Evolutionary conservation across 2,113 vertebrate species (phyloP).

Genomic region (Rhinoderma darwinii): DNA sequence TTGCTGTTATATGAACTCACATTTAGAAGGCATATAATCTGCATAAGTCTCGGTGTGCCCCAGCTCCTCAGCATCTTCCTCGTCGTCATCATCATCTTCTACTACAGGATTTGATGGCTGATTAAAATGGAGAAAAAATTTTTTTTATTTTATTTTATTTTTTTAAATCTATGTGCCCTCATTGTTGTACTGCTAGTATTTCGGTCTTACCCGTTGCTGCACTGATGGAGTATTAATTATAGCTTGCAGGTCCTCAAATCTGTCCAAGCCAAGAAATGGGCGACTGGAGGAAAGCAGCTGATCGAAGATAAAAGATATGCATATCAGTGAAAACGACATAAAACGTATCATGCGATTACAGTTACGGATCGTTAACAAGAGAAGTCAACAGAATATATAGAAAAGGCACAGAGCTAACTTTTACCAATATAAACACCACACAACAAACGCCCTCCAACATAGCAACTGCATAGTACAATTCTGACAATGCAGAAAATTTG

Average conservation of each 20-base stretch:
- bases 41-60: conserved; percentile 96
- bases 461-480: too few species aligned
- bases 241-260: conserved; percentile 79
- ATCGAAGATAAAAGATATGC: conserved; percentile 46
- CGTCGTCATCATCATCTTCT: conserved; percentile 92
- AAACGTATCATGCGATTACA: neutral
- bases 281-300: conserved; percentile 79
- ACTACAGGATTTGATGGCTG: conserved; percentile 81
- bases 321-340: neutral
- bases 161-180: too few species aligned
- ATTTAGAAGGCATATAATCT: conserved; percentile 94
- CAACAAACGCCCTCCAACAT: too few species aligned
- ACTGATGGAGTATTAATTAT: conserved; percentile 81
- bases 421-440: too few species aligned
- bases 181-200: neutral
- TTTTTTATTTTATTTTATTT: too few species aligned
- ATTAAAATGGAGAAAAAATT: conserved; percentile 65
- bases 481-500: too few species aligned
- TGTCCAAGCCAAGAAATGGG: conserved; percentile 78
- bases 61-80: conserved; percentile 91
- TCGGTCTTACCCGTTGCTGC: conserved; percentile 19
- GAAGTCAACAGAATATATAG: too few species aligned
- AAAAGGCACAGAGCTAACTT: too few species aligned
- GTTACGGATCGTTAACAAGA: too few species aligned
- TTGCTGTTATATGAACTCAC: conserved; percentile 70